A percentile compares a stretch with the other conserved stretches of the same genome.
phyloP scores from a whole-genome alignment of 35 echinoderm and acorn worm genomes.

The Anneissia japonica region DNA sequence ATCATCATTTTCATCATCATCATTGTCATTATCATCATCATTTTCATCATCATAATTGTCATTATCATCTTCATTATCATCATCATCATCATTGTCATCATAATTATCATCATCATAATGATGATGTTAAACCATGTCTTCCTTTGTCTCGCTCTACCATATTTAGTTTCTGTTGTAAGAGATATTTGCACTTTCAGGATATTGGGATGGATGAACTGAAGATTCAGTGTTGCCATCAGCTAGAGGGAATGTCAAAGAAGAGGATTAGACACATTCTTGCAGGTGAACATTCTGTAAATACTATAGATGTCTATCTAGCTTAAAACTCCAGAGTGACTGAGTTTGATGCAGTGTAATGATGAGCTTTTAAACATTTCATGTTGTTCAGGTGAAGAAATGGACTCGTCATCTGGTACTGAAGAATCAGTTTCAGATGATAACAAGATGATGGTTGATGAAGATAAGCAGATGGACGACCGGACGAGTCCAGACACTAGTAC shows the following conservation, averaged over 20 bases:
- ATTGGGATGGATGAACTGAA: conserved; percentile 66
- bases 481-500: not conserved
- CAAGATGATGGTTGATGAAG: not conserved
- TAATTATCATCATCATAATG: not conserved
- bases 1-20: not conserved
- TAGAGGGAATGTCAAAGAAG: conserved; percentile 96
- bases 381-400: conserved; percentile 7
- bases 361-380: too few relatives aligned
- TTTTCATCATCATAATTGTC: too few relatives aligned
- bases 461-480: not conserved
- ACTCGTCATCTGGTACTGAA: conserved; percentile 12
- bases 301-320: too few relatives aligned
- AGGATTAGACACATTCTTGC: conserved; percentile 58
- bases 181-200: conserved; percentile 19
- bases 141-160: not conserved
- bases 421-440: not conserved
- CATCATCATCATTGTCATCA: too few relatives aligned
- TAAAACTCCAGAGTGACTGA: too few relatives aligned
- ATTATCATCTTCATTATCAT: too few relatives aligned
- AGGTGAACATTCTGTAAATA: too few relatives aligned
- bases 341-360: too few relatives aligned
- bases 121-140: not conserved
- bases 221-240: conserved; percentile 57
- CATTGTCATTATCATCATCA: too few relatives aligned
- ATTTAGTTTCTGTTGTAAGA: not conserved